Evolutionary conservation across 1,140 invertebrate genomes (phyloP), one percentile per base, ranked within the genome.

Genomic region (Phthorimaea operculella): DNA sequence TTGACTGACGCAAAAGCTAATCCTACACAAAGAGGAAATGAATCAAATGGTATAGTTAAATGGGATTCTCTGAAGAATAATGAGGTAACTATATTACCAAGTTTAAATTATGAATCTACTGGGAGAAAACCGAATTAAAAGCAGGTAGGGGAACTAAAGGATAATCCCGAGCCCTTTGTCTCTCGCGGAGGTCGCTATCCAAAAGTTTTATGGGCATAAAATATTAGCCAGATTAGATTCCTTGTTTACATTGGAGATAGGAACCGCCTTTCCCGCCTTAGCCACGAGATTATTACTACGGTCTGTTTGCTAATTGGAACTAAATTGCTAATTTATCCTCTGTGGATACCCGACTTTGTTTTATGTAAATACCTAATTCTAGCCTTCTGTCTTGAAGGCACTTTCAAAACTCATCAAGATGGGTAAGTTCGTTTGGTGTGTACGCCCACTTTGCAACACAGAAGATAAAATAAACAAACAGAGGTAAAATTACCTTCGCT

Each of bases 61-160:
- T 28, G 21, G 6, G 21, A 28, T 39, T 39, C 36, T 39, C 36
- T 39, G 36, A 39, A 39, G 36, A 47, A 47, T 59, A 57, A 58
- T 57, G 45, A 55, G 54, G 17, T 16, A 56, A 59, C 52, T 57
- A 57, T 63, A 59, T 60, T 59, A 58, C 54, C 2, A 44, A 52
- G 53, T 63, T 64, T 66, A 69, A 69, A 63, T 63, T 69, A 59
- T 57, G 63, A 62, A 63, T 69, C 60, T 51, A 52, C 53, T 39
- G 61, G 63, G 59, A 61, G 16, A 18, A n/a, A 55, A 54, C 55
- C 59, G 61, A 54, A 63, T 63, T 66, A 60, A 63, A 58, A 57
- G 55, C 63, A 66, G 63, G 59, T 63, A 28, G 21, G 21, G 21
- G 21, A 60, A 57, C 52, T 53, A 54, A 12, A 36, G 61, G 63